Conservation (phyloP, 2,113 vertebrate genomes). For the Addax nasomaculatus region DNA sequence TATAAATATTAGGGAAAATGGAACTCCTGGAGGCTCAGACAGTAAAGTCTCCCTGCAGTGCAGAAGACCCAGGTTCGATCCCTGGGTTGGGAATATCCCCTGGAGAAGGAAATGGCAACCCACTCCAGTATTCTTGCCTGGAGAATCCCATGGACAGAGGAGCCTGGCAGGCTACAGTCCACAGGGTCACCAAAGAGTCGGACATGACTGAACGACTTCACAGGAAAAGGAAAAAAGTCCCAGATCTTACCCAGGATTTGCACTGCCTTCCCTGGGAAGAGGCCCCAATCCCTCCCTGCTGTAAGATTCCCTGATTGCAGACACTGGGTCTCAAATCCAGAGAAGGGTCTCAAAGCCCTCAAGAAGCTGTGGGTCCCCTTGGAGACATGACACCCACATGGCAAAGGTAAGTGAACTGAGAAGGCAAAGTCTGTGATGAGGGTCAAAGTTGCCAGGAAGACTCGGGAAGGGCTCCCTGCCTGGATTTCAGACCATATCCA, state of each 20-base stretch:
- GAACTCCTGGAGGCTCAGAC: background rate
- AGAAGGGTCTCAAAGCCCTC: background rate
- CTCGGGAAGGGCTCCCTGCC: background rate
- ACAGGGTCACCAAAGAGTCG: background rate
- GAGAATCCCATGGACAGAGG: background rate
- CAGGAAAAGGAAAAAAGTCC: background rate
- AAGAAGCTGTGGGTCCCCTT: background rate
- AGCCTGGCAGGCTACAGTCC: background rate
- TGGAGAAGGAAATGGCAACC: background rate
- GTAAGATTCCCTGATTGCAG: background rate
- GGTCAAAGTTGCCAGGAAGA: background rate
- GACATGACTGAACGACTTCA: background rate
- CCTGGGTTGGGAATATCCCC: background rate
- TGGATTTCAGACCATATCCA: conserved; percentile 19
- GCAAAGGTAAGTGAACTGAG: background rate
- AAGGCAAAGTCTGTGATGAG: background rate
- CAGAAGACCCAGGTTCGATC: background rate
- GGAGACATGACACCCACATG: background rate
- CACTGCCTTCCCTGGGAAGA: background rate
- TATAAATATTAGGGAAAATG: background rate
- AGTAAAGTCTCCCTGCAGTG: background rate
- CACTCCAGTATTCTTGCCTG: background rate
- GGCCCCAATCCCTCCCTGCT: background rate
- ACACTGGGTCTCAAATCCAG: background rate
- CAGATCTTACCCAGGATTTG: background rate